phyloP scores from a whole-genome alignment of 1,140 invertebrate species.

The Brachionus rubens region DNA sequence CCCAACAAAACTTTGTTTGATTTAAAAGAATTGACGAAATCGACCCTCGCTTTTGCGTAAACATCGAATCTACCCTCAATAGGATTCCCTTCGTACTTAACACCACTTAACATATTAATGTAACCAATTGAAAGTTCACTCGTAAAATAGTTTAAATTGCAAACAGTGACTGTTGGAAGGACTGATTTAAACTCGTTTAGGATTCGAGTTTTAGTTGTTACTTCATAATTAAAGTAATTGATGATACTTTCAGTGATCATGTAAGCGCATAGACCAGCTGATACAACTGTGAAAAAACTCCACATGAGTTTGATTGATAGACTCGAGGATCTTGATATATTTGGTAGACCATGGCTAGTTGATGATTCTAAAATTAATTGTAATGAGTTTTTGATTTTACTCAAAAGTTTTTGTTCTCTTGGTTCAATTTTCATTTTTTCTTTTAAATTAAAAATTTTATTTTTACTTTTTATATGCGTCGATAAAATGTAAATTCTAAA shows the following conservation, averaged over 20 bases:
- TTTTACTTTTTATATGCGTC: no score
- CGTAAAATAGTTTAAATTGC: conserved; percentile 11
- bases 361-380: no score
- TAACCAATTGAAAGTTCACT: neutral
- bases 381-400: no score
- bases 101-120: neutral
- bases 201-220: neutral
- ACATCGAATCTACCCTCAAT: no score
- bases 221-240: neutral
- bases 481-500: no score
- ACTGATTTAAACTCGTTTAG: neutral
- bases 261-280: neutral
- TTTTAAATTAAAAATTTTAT: no score
- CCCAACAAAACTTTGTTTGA: neutral
- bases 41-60: no score
- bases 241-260: neutral
- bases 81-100: neutral
- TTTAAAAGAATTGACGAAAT: no score
- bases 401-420: no score
- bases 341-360: neutral
- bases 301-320: neutral
- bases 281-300: neutral
- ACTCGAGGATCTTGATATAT: neutral
- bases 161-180: neutral
- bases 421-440: no score